Conservation (phyloP, 2,113 vertebrate species). For the Brachyistius frenatus region DNA sequence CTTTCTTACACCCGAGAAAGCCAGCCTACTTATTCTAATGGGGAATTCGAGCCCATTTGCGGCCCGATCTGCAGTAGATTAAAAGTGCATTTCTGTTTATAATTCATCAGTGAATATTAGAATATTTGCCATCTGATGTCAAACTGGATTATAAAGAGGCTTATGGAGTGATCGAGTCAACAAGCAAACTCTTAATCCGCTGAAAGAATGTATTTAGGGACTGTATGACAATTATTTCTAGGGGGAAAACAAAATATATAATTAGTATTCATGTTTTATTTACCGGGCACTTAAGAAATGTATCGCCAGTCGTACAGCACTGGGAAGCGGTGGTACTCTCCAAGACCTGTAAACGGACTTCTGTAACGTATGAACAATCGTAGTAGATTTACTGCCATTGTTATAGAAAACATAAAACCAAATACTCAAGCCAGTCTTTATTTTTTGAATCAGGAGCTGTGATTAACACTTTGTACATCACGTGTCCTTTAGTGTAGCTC, state of each 20-base stretch:
- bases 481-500: neutral
- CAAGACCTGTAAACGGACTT: neutral
- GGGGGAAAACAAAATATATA: neutral
- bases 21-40: neutral
- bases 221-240: neutral
- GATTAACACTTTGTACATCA: too few relatives aligned
- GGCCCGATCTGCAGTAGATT: neutral
- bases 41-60: neutral
- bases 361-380: neutral
- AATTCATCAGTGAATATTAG: neutral
- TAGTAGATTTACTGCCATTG: neutral
- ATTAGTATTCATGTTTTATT: neutral
- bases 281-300: neutral
- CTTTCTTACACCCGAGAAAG: neutral
- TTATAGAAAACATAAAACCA: neutral
- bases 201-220: conserved; percentile 4
- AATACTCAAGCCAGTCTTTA: too few relatives aligned
- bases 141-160: conserved; percentile 22
- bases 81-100: conserved; percentile 13
- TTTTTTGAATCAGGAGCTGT: too few relatives aligned
- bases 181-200: neutral
- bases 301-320: neutral
- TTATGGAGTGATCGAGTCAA: conserved; percentile 22
- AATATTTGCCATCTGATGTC: conserved; percentile 8
- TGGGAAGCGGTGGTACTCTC: neutral